Conservation (phyloP, 2,113 vertebrate species). For the Leucopsar rothschildi region DNA sequence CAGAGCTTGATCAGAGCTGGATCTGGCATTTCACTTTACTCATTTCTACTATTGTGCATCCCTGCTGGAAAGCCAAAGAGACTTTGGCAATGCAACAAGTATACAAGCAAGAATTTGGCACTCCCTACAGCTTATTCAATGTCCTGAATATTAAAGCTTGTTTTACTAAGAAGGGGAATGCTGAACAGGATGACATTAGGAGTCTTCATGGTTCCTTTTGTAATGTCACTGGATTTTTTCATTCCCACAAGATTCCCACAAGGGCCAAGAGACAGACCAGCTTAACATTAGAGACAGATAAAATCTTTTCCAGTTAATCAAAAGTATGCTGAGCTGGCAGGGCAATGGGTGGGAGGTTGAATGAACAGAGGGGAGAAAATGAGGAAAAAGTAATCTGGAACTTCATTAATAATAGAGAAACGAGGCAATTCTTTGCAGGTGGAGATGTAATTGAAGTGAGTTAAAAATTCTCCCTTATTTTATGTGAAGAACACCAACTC, state of each 20-base stretch:
- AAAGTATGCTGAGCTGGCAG: constrained; percentile 2
- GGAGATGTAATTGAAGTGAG: neutral
- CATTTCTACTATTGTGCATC: constrained; percentile 56
- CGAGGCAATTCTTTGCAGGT: neutral
- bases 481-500: neutral
- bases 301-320: neutral
- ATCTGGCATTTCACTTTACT: constrained; percentile 46
- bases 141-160: constrained; percentile 15
- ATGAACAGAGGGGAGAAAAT: neutral
- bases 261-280: neutral
- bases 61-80: constrained; percentile 43
- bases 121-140: constrained; percentile 21
- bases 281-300: neutral
- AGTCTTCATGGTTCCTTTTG: constrained; percentile 3
- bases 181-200: constrained; percentile 38
- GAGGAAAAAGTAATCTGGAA: neutral
- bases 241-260: constrained; percentile 1
- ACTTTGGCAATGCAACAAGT: constrained; percentile 37
- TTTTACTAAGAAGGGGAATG: constrained; percentile 38
- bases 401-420: neutral
- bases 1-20: constrained; percentile 34
- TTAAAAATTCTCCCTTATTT: neutral
- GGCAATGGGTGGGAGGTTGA: neutral
- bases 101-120: constrained; percentile 7
- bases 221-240: constrained; percentile 6